Conservation (phyloP, 2,113 vertebrate species). For the Mionectes macconnelli region DNA sequence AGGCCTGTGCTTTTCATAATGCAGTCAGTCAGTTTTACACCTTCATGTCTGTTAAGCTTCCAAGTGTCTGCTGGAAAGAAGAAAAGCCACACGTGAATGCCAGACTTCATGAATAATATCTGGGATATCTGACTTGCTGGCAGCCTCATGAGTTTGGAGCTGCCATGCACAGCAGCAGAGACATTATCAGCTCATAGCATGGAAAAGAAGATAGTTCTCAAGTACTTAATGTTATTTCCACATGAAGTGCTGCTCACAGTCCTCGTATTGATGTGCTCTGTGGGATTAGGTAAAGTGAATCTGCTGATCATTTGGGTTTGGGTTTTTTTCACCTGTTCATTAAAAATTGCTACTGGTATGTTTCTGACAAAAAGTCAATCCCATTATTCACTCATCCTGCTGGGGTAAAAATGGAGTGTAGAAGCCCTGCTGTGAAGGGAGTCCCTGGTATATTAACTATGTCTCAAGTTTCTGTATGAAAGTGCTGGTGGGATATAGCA, state of each 20-base stretch:
- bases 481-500: neutral
- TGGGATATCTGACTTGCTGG: neutral
- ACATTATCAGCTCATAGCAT: neutral
- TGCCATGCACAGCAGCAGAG: neutral
- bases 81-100: neutral
- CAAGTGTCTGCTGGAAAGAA: neutral
- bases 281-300: neutral
- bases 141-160: neutral
- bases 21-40: neutral
- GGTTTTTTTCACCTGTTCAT: fast-evolving
- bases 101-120: neutral
- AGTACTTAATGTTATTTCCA: neutral
- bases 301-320: neutral
- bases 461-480: neutral
- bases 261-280: fast-evolving
- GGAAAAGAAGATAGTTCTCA: neutral
- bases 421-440: neutral
- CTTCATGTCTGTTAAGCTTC: neutral
- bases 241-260: neutral
- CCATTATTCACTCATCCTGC: neutral
- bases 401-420: neutral
- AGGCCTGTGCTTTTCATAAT: neutral
- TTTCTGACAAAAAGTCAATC: neutral
- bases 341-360: neutral
- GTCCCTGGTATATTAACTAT: neutral